Evolutionary conservation across 1,140 invertebrate species (phyloP), one percentile per base, ranked within the genome.

Genomic region (Tetramorium simillimum): DNA sequence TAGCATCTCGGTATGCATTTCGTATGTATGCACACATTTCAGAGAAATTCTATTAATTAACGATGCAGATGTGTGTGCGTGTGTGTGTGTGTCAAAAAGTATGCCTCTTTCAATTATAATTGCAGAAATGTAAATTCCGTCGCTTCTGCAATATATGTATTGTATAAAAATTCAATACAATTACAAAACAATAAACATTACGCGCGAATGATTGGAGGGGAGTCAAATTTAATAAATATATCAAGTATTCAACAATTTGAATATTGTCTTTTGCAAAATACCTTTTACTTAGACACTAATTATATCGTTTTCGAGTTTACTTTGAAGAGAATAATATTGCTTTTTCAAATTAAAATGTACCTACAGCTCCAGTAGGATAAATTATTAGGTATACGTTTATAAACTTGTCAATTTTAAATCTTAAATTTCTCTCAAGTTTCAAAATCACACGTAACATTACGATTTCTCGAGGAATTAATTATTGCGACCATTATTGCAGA

Each of bases 401-500:
- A 33, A 73, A 73, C 33, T 33, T 33, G 21, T 37, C 3, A 37
- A 73, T 53, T 18, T 33, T 53, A 40, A 33, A 33, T 33, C 33
- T 33, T 21, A 3, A 73, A 73, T 73, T 12, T 72, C 10, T 14
- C 16, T 58, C 18, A 5, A 37, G 2, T 56, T 46, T 43, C 0
- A 40, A 77, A 62, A 6, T 33, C 3, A 33, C 16, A 12, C 2
- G 5, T 7, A 62, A 77, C 3, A 46, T 75, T 75, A 58, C 12
- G 3, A 28, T 16, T 24, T 53, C 16, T 28, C 14, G 10, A n/a
- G 0, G 14, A 12, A 9, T 21, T 53, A 46, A 77, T 9, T 63
- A 49, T 78, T 21, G 1, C 9, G 5, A n/a, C 7, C 2, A 14
- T 90, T 91, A 81, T 93, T 92, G 1, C 86, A 99, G 99, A 99